phyloP scores from a whole-genome alignment of 2,888 invertebrate species.

The Epirrhoe alternata region DNA sequence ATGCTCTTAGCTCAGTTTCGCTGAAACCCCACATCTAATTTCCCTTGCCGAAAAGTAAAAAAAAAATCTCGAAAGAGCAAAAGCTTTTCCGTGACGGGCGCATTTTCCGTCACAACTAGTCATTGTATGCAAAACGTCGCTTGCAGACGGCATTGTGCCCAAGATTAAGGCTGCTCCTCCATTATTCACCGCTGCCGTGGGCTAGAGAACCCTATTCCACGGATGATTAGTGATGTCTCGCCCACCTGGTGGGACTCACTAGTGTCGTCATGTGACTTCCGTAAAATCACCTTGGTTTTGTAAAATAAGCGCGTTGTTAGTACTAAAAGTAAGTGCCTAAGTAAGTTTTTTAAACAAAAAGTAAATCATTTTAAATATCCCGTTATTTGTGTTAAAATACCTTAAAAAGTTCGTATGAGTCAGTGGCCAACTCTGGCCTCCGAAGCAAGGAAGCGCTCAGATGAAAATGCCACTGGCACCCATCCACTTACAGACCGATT shows the following conservation, averaged over 20 bases:
- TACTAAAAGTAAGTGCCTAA: too few relatives aligned
- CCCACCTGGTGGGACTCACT: constrained; percentile 51
- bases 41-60: constrained; percentile 11
- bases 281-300: background rate
- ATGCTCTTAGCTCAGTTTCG: background rate
- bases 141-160: constrained; percentile 78
- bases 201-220: constrained; percentile 66
- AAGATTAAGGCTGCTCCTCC: constrained; percentile 75
- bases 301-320: too few relatives aligned
- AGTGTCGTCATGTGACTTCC: constrained; percentile 20
- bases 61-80: constrained; percentile 29
- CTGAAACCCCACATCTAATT: constrained; percentile 6
- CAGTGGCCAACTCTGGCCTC: too few relatives aligned
- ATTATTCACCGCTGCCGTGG: constrained; percentile 68
- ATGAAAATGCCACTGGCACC: too few relatives aligned
- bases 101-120: constrained; percentile 63
- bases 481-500: too few relatives aligned
- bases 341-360: background rate
- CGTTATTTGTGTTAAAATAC: too few relatives aligned
- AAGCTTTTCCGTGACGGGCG: constrained; percentile 51
- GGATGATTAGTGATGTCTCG: constrained; percentile 68
- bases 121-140: constrained; percentile 82
- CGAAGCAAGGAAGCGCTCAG: too few relatives aligned
- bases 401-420: too few relatives aligned
- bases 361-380: too few relatives aligned